Evolutionary conservation across 2,888 invertebrate genomes (phyloP), one percentile per base, ranked within the genome.

Genomic region (Fragum fragum): DNA sequence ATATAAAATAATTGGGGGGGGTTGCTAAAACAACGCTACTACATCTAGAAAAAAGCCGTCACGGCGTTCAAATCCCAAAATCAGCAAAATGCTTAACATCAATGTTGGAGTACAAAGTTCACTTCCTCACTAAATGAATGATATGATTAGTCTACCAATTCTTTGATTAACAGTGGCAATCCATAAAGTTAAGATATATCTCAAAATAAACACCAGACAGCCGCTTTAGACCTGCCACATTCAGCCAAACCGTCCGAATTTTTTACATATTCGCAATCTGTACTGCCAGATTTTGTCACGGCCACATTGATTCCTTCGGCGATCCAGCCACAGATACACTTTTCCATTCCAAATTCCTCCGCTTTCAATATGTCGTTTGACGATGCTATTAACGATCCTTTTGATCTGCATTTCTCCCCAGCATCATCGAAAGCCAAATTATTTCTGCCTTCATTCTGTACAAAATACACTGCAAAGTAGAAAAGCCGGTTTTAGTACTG

Each of bases 241-340:
- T 47, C 47, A 47, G n/a, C 18, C 14, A 47, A 9, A 3, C 47
- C 47, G n/a, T 47, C 47, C 14, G 47, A 9, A n/a, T 47, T 47
- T 47, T n/a, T 16, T 18, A 3, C 16, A 47, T 47, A n/a, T 3
- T 14, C 14, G 16, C 47, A 47, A 1, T 14, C n/a, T 3, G 14
- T 14, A n/a, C n/a, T 47, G 18, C n/a, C 47, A n/a, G 14, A 9
- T 3, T 47, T 5, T 47, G 18, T 14, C 14, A 57, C 7, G 3
- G 28, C 28, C 0, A 57, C 57, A 57, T 57, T 57, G 7, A 57
- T 28, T 26, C 57, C 57, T 26, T 28, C 28, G 28, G 57, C 28
- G 26, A 57, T 57, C 57, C 57, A 57, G 16, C 57, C 57, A 57
- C 57, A 57, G 28, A 1, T 26, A 9, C 57, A 57, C 21, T 23